Conservation (phyloP, 2,888 invertebrate genomes). For the Drosophila ezoana region DNA sequence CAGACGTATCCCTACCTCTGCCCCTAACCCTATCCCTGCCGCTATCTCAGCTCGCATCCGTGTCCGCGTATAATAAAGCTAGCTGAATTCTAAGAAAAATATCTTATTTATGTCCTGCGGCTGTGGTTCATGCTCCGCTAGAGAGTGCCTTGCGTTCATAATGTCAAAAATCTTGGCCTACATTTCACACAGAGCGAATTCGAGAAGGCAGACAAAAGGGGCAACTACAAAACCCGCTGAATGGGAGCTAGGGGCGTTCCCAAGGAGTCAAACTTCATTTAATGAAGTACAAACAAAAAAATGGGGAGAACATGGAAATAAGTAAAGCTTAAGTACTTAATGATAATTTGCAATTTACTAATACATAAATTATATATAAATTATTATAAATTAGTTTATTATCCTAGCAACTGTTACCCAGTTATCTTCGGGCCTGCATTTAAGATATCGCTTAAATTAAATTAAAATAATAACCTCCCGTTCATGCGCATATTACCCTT, state of each 20-base stretch:
- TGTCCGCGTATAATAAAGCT: constrained; percentile 38
- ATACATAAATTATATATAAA: too few relatives aligned
- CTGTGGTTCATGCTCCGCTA: constrained; percentile 67
- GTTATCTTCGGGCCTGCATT: too few relatives aligned
- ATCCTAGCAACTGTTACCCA: too few relatives aligned
- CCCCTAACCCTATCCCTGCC: not conserved
- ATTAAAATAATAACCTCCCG: too few relatives aligned
- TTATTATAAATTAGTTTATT: too few relatives aligned
- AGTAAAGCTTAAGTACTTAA: not conserved
- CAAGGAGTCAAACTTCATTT: constrained; percentile 21
- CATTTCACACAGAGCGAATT: constrained; percentile 51
- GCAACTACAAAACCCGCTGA: constrained; percentile 21
- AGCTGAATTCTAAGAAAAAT: constrained; percentile 67
- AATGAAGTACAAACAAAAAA: constrained; percentile 17
- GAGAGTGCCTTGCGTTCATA: constrained; percentile 55
- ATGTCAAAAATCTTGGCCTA: constrained; percentile 74
- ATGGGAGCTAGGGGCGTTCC: constrained; percentile 1
- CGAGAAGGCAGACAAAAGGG: constrained; percentile 34
- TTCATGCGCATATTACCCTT: too few relatives aligned
- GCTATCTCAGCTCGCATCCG: constrained; percentile 8
- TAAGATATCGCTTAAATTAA: too few relatives aligned
- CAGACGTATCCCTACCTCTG: not conserved
- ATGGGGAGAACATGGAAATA: not conserved
- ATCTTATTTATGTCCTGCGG: constrained; percentile 80
- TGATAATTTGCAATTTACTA: too few relatives aligned